These are phyloP conservation scores for Agrotis puta DNA, from an alignment of 2,888 invertebrate species.

Conservation along the genomic window DNA sequence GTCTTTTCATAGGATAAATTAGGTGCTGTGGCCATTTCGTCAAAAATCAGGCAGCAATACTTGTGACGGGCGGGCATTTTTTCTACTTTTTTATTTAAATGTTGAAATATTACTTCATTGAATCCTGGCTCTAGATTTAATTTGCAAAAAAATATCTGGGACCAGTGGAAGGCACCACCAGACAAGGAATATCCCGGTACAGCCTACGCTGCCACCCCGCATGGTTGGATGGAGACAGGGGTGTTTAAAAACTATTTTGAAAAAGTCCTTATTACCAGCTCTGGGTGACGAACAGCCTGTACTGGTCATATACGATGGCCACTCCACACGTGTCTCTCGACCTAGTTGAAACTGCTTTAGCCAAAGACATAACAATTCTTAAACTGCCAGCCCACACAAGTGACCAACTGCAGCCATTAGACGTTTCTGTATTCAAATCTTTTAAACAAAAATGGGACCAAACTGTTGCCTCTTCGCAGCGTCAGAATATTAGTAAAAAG, in stretches of 20 bases:
- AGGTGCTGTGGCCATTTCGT: conserved; percentile 9
- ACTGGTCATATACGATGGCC: not conserved
- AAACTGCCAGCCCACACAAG: too few species aligned
- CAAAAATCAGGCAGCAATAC: conserved; percentile 3
- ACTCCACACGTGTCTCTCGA: conserved; percentile 9
- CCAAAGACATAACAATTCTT: conserved; percentile 1
- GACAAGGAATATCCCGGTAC: conserved; percentile 1
- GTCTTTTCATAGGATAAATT: not conserved
- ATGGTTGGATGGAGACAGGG: conserved; percentile 1
- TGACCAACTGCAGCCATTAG: too few species aligned
- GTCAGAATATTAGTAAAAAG: conserved; percentile 1
- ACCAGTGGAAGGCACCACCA: not conserved
- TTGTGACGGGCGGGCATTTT: too few species aligned
- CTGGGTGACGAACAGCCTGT: not conserved
- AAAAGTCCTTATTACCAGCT: not conserved
- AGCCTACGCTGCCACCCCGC: not conserved
- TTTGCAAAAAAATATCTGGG: conserved; percentile 6
- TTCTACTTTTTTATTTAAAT: too few species aligned
- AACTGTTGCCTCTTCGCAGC: too few species aligned
- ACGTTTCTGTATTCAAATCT: too few species aligned
- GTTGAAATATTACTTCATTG: too few species aligned
- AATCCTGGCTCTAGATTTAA: too few species aligned
- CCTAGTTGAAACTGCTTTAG: not conserved
- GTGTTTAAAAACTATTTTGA: not conserved
- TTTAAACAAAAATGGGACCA: too few species aligned